Evolutionary conservation across 2,797 vertebrate genomes (phyloP), one percentile per base, ranked within the genome.

Genomic region (Periophthalmus magnuspinnatus): DNA sequence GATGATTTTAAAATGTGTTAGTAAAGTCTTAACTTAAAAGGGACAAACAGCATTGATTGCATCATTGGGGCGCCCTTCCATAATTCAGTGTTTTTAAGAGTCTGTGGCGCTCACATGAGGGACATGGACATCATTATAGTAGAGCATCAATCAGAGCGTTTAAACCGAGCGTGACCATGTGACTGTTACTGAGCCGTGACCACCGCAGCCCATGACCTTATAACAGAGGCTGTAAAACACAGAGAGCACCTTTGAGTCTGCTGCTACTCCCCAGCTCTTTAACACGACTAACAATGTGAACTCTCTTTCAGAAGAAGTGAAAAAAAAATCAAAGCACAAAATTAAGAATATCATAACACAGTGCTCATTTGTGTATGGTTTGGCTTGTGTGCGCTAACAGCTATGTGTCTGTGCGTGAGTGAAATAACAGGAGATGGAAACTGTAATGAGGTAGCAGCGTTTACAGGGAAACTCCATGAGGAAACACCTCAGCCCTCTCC

Each of bases 401-500:
- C 67, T 70, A 41, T 56, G 68, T 69, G 72, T 58, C 55, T 38
- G 65, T 54, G 61, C n/a, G 68, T 47, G 69, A 24, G 70, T 72
- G 74, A 76, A 87, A 84, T 79, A 85, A 81, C 73, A 79, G 81
- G 78, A 74, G 50, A 77, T 90, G 87, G 88, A 91, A 93, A 92
- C 70, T 88, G 56, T 83, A 91, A 89, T 73, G 14, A 81, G 70
- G 68, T 81, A 59, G 79, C 76, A 72, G 76, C 74, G 56, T 77
- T 71, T 66, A 70, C 65, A 86, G 59, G 84, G 87, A 81, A 74
- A 91, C 84, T 90, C 86, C 88, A 83, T 84, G 78, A 84, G 82
- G 82, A 86, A 90, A 88, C 87, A 88, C 74, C 81, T 88, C 90
- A 88, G 88, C 88, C 89, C 83, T 92, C 90, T 86, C 88, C 87